Evolutionary conservation across 2,113 vertebrate genomes (phyloP), one percentile per base, ranked within the genome.

Genomic region (Callorhinus ursinus): DNA sequence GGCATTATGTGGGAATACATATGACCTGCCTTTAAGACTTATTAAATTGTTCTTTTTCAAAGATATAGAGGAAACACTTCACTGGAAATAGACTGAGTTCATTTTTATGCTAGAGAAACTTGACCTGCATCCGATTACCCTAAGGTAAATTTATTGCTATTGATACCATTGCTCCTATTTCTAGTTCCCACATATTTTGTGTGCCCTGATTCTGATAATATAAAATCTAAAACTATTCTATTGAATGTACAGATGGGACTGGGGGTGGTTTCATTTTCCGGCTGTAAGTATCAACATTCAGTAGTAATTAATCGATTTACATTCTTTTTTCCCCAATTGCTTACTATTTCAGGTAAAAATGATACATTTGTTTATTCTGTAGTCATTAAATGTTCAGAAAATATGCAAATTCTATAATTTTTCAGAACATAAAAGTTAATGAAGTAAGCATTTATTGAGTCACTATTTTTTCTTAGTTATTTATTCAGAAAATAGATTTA

Each of bases 401-500:
- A 82, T 39, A 42, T 33, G 1, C 11, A 88, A 84, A 55, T 81
- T 76, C 8, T 76, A 5, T 31, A 86, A 46, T 7, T 89, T 53
- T 71, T 36, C 1, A 82, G 12, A 89, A 61, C 3, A 81, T 31
- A 36, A 63, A 88, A 71, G 1, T 67, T 24, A 84, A 61, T 69
- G 31, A 81, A 77, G 33, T 36, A 39, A 55, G 24, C 11, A 61
- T 61, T 59, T 86, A 87, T 57, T 57, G 4, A 69, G 11, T 36
- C 59, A 26, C 5, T 74, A 61, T 26, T 65, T 96, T 95, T 42
- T 82, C 86, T 53, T 83, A 42, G 31, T 63, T 63, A 82, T 61
- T 76, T 98, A 61, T 72, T 95, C 19, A 80, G n/a, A 83, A 97
- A 57, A 26, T 14, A 82, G 6, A 55, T 72, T 67, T 86, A 79